These are phyloP conservation scores for Lithobates pipiens DNA, from an alignment of 2,797 vertebrate genomes.

Conservation along the genomic window DNA sequence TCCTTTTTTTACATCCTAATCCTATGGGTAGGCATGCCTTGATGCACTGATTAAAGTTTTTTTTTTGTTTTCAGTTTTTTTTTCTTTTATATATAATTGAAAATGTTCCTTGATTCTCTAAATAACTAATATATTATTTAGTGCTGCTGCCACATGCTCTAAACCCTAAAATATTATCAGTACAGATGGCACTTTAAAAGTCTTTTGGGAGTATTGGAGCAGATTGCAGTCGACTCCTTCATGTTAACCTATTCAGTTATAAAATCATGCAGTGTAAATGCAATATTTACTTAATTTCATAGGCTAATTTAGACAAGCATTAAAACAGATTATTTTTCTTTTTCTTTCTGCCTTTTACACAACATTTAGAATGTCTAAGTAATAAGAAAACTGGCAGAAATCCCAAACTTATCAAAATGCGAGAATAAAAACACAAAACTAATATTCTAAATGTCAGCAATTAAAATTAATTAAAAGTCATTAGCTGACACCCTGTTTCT, in stretches of 20 bases:
- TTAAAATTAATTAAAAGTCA: conserved; percentile 71
- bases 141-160: conserved; percentile 35
- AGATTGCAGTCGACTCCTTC: conserved; percentile 51
- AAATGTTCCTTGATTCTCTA: conserved; percentile 38
- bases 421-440: conserved; percentile 61
- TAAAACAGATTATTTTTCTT: conserved; percentile 43
- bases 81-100: neutral
- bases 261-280: conserved; percentile 50
- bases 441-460: conserved; percentile 67
- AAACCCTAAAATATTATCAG: conserved; percentile 52
- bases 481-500: conserved; percentile 59
- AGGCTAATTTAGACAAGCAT: conserved; percentile 56
- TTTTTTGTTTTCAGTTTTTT: too few species aligned
- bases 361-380: conserved; percentile 50
- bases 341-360: conserved; percentile 33
- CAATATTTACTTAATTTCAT: conserved; percentile 60
- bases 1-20: too few species aligned
- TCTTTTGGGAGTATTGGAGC: conserved; percentile 54
- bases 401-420: conserved; percentile 60
- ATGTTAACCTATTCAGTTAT: conserved; percentile 57
- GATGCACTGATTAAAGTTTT: too few species aligned
- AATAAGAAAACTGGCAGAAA: conserved; percentile 66
- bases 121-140: conserved; percentile 51
- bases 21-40: too few species aligned
- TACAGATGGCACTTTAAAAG: conserved; percentile 58